Percentiles rank a stretch among this genome's conserved stretches.
Evolutionary conservation across 1,140 invertebrate genomes (phyloP).

Genomic region (Agrypnia vestita): DNA sequence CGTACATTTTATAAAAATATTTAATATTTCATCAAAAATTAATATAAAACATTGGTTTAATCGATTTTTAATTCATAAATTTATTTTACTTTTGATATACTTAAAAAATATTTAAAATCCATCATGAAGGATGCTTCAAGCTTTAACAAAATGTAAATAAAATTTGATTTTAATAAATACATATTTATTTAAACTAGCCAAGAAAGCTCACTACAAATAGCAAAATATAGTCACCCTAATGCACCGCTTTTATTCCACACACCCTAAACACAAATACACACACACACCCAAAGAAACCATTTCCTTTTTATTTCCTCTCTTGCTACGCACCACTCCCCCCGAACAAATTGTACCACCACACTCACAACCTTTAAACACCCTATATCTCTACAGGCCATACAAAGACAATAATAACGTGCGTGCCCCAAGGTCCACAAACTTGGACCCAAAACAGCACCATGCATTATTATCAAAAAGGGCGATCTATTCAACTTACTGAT

Average conservation of each 20-base stretch:
- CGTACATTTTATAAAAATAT: too few species aligned
- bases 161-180: too few species aligned
- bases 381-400: not conserved
- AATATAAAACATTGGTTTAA: too few species aligned
- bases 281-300: conserved; percentile 28
- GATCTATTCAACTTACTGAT: too few species aligned
- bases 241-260: not conserved
- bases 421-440: not conserved
- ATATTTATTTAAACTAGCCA: too few species aligned
- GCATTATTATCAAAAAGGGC: not conserved
- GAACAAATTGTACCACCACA: conserved; percentile 25
- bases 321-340: conserved; percentile 32
- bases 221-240: conserved; percentile 2
- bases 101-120: too few species aligned
- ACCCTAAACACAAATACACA: not conserved
- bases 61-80: too few species aligned
- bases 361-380: not conserved
- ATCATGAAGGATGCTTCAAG: too few species aligned
- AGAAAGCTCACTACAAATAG: too few species aligned
- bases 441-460: not conserved
- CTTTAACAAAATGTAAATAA: too few species aligned
- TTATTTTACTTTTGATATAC: too few species aligned
- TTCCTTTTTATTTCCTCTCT: conserved; percentile 45
- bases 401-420: not conserved
- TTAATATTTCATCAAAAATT: too few species aligned